A percentile compares a stretch with the other conserved stretches of the same genome.
Evolutionary conservation across 2,113 vertebrate genomes (phyloP).

Genomic region (Tragulus kanchil): DNA sequence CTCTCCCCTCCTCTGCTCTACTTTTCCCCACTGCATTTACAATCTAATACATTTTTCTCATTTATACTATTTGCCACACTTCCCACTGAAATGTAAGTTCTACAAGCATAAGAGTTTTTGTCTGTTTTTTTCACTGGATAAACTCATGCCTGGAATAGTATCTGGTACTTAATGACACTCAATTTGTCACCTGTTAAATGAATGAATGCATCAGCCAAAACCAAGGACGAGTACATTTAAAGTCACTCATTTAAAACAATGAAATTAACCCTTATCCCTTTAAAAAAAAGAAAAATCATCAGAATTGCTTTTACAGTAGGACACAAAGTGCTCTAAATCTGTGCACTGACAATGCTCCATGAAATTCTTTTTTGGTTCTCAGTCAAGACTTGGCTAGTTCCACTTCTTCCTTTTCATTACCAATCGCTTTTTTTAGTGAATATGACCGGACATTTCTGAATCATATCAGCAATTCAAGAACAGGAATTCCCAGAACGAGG

Average conservation of each 20-base stretch:
- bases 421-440: neutral
- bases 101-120: neutral
- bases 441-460: constrained; percentile 11
- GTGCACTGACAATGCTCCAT: constrained; percentile 4
- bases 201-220: constrained; percentile 21
- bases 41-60: neutral
- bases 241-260: constrained; percentile 21
- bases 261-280: neutral
- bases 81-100: neutral
- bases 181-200: constrained; percentile 24
- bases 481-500: constrained; percentile 62
- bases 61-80: neutral
- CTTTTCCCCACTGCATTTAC: neutral
- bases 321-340: neutral
- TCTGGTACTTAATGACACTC: neutral
- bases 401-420: constrained; percentile 7
- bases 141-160: neutral
- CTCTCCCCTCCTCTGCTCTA: neutral
- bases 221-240: neutral
- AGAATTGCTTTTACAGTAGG: neutral
- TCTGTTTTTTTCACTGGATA: neutral
- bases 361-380: neutral
- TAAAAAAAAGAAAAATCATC: neutral
- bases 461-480: constrained; percentile 48
- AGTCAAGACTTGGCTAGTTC: neutral